These are phyloP conservation scores for Andrena cerasifolii DNA, from an alignment of 1,140 invertebrate genomes.

Conservation along the genomic window DNA sequence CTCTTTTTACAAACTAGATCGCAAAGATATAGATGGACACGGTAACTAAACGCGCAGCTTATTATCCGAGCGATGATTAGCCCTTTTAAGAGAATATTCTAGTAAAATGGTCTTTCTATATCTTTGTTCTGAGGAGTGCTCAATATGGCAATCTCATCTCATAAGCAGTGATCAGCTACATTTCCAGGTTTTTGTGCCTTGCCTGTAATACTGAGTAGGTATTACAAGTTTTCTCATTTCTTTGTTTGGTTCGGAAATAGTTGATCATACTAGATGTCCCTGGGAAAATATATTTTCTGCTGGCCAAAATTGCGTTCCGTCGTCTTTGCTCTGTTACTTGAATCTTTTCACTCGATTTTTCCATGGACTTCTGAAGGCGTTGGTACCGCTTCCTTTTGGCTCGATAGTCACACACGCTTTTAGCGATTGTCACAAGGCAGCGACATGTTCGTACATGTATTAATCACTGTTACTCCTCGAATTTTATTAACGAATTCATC, in stretches of 20 bases:
- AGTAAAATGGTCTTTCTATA: conserved; percentile 35
- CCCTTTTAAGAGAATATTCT: not conserved
- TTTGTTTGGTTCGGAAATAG: not conserved
- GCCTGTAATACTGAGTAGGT: conserved; percentile 70
- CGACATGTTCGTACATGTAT: not conserved
- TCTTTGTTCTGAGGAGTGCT: conserved; percentile 48
- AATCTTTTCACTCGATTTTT: conserved; percentile 4
- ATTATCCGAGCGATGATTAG: not conserved
- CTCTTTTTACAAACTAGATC: conserved; percentile 34
- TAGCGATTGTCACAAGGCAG: not conserved
- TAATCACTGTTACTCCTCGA: not conserved
- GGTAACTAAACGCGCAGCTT: not conserved
- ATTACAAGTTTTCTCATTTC: conserved; percentile 45
- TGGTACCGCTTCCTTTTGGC: conserved; percentile 8
- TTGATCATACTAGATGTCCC: conserved; percentile 15
- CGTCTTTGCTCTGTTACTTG: not conserved
- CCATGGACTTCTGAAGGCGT: conserved; percentile 10
- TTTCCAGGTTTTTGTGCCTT: conserved; percentile 72
- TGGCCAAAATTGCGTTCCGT: not conserved
- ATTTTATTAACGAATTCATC: not conserved
- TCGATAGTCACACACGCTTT: not conserved
- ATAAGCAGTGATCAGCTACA: conserved; percentile 63
- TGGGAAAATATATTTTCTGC: conserved; percentile 17
- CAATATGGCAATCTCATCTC: conserved; percentile 45
- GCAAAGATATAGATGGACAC: conserved; percentile 53